These are phyloP conservation scores for Ophthalmolycus amberensis DNA, from an alignment of 2,113 vertebrate species.

Conservation along the genomic window DNA sequence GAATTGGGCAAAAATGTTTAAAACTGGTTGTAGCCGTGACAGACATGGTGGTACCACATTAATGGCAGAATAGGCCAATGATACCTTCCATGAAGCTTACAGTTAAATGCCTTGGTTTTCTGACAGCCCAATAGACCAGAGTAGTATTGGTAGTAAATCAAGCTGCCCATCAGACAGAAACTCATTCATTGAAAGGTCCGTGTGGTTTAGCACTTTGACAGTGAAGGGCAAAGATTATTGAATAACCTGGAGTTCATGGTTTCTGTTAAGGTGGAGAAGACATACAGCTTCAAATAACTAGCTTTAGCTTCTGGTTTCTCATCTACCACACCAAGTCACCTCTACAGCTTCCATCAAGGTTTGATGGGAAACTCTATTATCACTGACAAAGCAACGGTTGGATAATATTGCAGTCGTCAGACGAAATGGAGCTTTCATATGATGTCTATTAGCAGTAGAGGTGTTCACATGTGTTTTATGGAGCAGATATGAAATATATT, in stretches of 20 bases:
- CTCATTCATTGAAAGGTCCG: conserved; percentile 8
- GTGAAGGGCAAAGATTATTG: conserved; percentile 27
- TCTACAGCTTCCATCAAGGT: conserved; percentile 35
- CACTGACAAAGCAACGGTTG: conserved; percentile 36
- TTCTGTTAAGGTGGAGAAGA: conserved; percentile 2
- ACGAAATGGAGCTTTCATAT: conserved; percentile 38
- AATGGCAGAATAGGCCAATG: neutral
- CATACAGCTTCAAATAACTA: neutral
- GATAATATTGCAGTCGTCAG: conserved; percentile 12
- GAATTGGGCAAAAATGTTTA: neutral
- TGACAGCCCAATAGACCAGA: neutral
- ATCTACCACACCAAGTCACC: conserved; percentile 1
- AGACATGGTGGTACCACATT: neutral
- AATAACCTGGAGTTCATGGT: conserved; percentile 18
- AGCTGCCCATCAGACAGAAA: conserved; percentile 13
- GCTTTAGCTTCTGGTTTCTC: conserved; percentile 1
- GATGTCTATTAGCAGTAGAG: conserved; percentile 34
- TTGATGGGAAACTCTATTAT: conserved; percentile 47
- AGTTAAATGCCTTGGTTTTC: neutral
- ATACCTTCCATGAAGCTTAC: no score
- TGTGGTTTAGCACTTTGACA: conserved; percentile 11
- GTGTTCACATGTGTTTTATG: conserved; percentile 31
- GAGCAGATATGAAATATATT: conserved; percentile 20
- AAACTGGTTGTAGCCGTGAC: neutral
- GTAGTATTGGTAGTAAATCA: conserved; percentile 4